Conservation (phyloP, 2,113 vertebrate genomes). For the Oreotrochilus melanogaster region DNA sequence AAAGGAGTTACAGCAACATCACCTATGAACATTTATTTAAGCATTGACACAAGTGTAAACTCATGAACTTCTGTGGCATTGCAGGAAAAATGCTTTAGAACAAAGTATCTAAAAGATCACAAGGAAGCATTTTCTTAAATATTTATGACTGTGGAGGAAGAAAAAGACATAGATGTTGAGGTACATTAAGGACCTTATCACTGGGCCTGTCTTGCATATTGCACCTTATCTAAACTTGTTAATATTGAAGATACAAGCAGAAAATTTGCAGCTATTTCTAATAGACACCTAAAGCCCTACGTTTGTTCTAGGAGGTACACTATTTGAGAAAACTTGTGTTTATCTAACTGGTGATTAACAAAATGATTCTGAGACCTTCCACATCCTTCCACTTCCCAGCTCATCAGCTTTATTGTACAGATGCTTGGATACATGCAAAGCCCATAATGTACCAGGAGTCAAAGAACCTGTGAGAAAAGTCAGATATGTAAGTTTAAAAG, state of each 20-base stretch:
- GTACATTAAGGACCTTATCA: background rate
- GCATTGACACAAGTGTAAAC: background rate
- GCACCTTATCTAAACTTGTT: background rate
- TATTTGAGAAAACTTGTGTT: background rate
- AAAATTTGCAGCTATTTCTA: background rate
- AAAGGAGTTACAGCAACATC: conserved; percentile 3
- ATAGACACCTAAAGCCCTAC: background rate
- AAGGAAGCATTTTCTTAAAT: background rate
- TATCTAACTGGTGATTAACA: background rate
- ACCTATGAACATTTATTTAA: conserved; percentile 2
- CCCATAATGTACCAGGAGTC: background rate
- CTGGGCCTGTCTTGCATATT: background rate
- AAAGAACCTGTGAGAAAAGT: background rate
- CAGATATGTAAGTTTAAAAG: background rate
- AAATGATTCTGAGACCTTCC: background rate
- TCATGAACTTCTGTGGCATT: background rate
- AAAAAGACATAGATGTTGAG: background rate
- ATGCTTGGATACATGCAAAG: background rate
- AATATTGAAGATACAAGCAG: background rate
- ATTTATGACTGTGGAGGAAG: background rate
- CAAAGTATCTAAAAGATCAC: background rate
- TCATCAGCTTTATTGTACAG: background rate
- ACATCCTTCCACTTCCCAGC: background rate
- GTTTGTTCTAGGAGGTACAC: background rate
- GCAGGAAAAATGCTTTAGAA: background rate